Evolutionary conservation across 2,797 vertebrate genomes (phyloP), one percentile per base, ranked within the genome.

Genomic region (Enteromius argenteus): DNA sequence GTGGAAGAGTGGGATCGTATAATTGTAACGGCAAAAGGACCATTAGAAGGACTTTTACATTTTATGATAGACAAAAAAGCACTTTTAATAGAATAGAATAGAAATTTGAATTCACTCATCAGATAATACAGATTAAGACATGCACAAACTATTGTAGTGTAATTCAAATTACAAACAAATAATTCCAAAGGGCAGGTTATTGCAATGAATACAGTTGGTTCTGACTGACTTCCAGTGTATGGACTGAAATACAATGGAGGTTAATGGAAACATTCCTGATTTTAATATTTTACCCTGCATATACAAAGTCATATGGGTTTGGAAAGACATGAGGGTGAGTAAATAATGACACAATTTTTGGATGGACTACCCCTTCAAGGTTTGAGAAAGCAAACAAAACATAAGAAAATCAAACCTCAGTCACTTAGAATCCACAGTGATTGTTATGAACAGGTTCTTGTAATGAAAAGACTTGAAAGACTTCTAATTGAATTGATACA

Each of bases 11-110:
- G 27, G 35, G n/a, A 62, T 66, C 4, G 2, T 37, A 37, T 39
- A 67, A 73, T 21, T 79, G 30, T 37, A 49, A 67, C 42, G 10
- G 67, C 30, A 51, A 44, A 80, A 17, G 27, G 21, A 13, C 30
- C 19, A 10, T 79, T 79, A 53, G 46, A 64, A 66, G 6, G 75
- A 46, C 10, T 64, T 76, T 60, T 46, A 35, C 19, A 49, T 79
- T 79, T 4, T 35, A n/a, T 79, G 27, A 79, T 46, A 19, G 17
- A 19, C 39, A 66, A 49, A 79, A 71, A 44, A 27, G 23, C 69
- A 73, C 23, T 27, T 68, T n/a, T 23, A 46, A 46, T 58, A 58
- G 21, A 58, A 46, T 58, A 58, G 21, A 58, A 58, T n/a, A 58
- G 56, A 58, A 58, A n/a, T 58, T 23, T 58, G 9, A 73, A 73